Base-by-base conservation (phyloP, 2,113 vertebrate genomes). In the Nesoenas mayeri region DNA sequence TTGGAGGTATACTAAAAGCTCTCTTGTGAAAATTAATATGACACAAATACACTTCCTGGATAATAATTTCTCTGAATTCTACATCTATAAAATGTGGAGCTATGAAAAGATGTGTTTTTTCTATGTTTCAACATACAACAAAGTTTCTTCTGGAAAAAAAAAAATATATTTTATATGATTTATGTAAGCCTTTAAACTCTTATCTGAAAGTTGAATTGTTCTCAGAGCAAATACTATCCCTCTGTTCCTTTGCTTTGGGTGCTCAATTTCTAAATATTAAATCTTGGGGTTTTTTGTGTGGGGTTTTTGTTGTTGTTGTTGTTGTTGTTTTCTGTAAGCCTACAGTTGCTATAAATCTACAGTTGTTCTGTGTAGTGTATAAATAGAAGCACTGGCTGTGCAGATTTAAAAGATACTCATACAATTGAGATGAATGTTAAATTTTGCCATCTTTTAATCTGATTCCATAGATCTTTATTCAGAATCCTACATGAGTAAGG, bases 401-500 rank as follows among this genome's bases (percentile, higher is more conserved):
- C 3, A 6, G 36, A 61, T 79, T 90, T 85, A 67, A 89, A 79
- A 93, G 21, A 64, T 21, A 80, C 10, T 78, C 11, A 12, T 19
- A 38, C 13, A 47, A 25, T 44, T 88, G 54, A 88, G 62, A 79
- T 50, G 47, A 81, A 95, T 61, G 29, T 54, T 71, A 57, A 40
- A 31, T 81, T 82, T 94, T 92, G 11, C 44, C 54, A 1, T 53
- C 42, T 72, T 89, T 92, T 90, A 5, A 67, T 84, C 36, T 77
- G 36, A 74, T 85, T 51, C 47, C 42, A 62, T 38, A 73, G 58
- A 86, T 88, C n/a, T 77, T 93, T 81, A 80, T 88, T 93, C 89
- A 53, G 67, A 70, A 15, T 87, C 12, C 28, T 77, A 69, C 28
- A 78, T 42, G 42, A 82, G 42, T 64, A 94, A 88, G 54, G 34